Base-by-base conservation (phyloP, 2,113 vertebrate genomes). In the Alethe castanea region DNA sequence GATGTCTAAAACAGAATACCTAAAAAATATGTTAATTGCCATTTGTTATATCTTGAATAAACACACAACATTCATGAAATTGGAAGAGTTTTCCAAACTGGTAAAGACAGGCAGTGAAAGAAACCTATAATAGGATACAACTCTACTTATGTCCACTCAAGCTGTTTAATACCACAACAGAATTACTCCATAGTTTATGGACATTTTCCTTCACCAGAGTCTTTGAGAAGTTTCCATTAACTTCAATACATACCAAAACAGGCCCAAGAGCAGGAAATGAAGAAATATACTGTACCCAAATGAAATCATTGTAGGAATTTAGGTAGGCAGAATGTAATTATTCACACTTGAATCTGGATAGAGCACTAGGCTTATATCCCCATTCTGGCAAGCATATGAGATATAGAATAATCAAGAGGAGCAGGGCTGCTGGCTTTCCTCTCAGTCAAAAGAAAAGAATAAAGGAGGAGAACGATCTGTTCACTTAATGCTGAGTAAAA, bases 271-370 rank as follows among this genome's bases (percentile, higher is more conserved):
- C 92, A 95, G 88, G 86, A 96, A 96, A 94, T 96, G 36, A 96
- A 93, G 74, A 94, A 96, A 93, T 95, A 83, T 76, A 76, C 38
- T 86, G 65, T 84, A 90, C 69, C n/a, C 76, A 94, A 92, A 86
- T 92, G 88, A 90, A 96, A 95, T 8, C 74, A 76, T 72, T 88
- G 61, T 56, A 56, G 86, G 88, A 94, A 83, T 84, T 86, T 60
- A 90, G 82, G 72, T 90, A 88, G 94, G 80, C 60, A 95, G 77
- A 95, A 87, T 50, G 67, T 33, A 94, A 93, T 91, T 94, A 96
- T 88, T 90, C 90, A 81, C 74, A 69, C 67, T 86, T 66, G 53
- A 84, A 92, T 92, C 52, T 61, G 60, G 47, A 73, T 8, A 82
- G 74, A 92, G 52, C 33, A 48, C 64, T 52, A 59, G 15, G 60